Evolutionary conservation across 2,113 vertebrate species (phyloP), one percentile per base, ranked within the genome.

Genomic region (Myrmecobius fasciatus): DNA sequence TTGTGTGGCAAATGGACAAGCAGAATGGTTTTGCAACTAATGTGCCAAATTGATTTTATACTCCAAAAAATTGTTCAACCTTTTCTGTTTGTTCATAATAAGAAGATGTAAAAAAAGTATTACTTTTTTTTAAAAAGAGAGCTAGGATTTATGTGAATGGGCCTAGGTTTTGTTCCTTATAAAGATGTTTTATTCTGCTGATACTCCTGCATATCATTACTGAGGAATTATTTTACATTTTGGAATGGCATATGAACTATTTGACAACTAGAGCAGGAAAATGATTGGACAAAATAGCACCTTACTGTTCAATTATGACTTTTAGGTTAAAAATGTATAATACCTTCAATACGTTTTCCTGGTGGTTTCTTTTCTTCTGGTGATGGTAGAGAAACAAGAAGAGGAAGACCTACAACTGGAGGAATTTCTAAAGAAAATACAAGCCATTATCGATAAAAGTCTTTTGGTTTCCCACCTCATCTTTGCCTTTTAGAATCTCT

Each of bases 311-410:
- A 89, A 60, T 53, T 91, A 2, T 95, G 88, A 92, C 43, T 51
- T 95, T 92, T 92, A 94, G 46, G 53, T 93, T 48, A 83, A 91
- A 75, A 93, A 95, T 10, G 88, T 53, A 36, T 25, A 94, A 89
- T 98, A 98, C 98, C 98, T 98, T 97, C 98, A 83, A 91, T 24
- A 94, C 88, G 96, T 96, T 98, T 98, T 97, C 95, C 97, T 95
- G 98, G 97, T 93, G 98, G 98, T 94, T 98, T 98, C 98, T 98
- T 92, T 92, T 98, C 98, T 95, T 98, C 98, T 91, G 98, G 97
- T 96, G 94, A 83, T 96, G 98, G 95, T 94, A 98, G 93, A 96
- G 98, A 97, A 53, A 98, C 96, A 97, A 98, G 98, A 88, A 98
- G 98, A 96, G 97, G 97, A 98, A 97, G 98, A 96, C 94, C 95